These are phyloP conservation scores for Leucoraja ocellata DNA, from an alignment of 2,797 vertebrate genomes.

Conservation along the genomic window DNA sequence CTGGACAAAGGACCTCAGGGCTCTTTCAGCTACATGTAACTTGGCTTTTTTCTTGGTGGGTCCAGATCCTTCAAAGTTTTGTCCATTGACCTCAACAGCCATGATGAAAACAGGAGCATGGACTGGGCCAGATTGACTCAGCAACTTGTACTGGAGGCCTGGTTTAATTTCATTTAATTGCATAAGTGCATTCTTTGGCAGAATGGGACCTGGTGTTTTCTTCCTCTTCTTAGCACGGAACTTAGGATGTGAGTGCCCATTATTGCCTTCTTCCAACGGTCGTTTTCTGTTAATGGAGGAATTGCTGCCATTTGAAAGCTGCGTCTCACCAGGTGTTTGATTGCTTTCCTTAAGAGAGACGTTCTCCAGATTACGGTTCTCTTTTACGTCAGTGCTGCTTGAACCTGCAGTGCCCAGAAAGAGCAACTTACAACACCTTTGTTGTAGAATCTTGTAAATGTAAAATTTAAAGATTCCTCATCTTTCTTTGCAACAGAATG, in stretches of 20 bases:
- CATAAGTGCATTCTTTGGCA: constrained; percentile 96
- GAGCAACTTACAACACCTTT: constrained; percentile 99
- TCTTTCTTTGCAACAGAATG: constrained; percentile 91
- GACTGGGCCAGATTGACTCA: constrained; percentile 89
- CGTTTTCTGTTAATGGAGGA: constrained; percentile 75
- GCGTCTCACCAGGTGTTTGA: constrained; percentile 65
- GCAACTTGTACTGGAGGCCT: constrained; percentile 85
- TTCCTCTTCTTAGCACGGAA: constrained; percentile 89
- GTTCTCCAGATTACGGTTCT: constrained; percentile 91
- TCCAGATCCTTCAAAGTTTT: constrained; percentile 89
- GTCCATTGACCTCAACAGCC: constrained; percentile 93
- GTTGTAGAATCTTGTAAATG: constrained; percentile 99
- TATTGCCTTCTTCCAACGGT: constrained; percentile 87
- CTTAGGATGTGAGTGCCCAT: constrained; percentile 77
- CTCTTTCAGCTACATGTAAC: constrained; percentile 87
- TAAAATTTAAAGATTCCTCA: constrained; percentile 99
- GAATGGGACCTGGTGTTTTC: constrained; percentile 81
- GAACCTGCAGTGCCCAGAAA: constrained; percentile 99
- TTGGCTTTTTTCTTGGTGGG: constrained; percentile 97
- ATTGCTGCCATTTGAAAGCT: constrained; percentile 72
- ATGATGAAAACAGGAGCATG: constrained; percentile 92
- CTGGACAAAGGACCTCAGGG: constrained; percentile 89
- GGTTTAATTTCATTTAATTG: constrained; percentile 95
- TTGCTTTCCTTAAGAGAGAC: constrained; percentile 73
- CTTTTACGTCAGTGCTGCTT: constrained; percentile 94